Evolutionary conservation across 2,113 vertebrate genomes (phyloP), one percentile per base, ranked within the genome.

Genomic region (Hypocryptadius cinnamomeus): DNA sequence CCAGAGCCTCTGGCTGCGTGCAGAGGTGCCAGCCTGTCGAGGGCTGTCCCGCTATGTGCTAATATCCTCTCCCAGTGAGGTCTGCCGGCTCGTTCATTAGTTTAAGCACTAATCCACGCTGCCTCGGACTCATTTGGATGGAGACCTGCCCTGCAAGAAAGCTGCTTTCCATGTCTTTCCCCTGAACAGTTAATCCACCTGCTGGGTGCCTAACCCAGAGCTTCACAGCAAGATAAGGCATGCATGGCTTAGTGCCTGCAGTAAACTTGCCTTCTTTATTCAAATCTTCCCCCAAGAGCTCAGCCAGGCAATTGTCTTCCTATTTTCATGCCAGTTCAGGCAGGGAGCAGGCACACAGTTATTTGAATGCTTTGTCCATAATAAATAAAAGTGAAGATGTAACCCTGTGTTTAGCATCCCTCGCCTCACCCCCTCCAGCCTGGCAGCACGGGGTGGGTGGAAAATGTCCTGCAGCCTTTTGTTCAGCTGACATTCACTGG

Each of bases 181-280:
- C 78, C 84, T 28, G 82, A 94, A 94, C 82, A 72, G 90, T 95
- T 96, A 95, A 94, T 94, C 85, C 93, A 94, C 96, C 94, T 96
- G 95, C 92, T 93, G 3, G 0, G 30, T 85, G 72, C 64, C 76
- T 13, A 27, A n/a, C 85, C 82, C 71, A 66, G 59, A 83, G 28
- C 27, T 85, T 13, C 70, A 0, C 2, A 66, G 93, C 93, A 92
- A 60, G 94, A 81, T 57, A 61, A 80, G 85, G 22, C 94, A 72
- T 5, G 95, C 72, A 50, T 13, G 72, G 85, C 65, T 81, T 22
- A 68, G n/a, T 35, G 69, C 87, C 82, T 85, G 44, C 39, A 27
- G 71, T 33, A 35, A 92, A 54, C 54, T 59, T 51, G 19, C 76
- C 24, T 82, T 42, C 71, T 72, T 61, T 80, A 92, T 92, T 94